Conservation (phyloP, 2,888 invertebrate genomes). For the Dynastes tityus region DNA sequence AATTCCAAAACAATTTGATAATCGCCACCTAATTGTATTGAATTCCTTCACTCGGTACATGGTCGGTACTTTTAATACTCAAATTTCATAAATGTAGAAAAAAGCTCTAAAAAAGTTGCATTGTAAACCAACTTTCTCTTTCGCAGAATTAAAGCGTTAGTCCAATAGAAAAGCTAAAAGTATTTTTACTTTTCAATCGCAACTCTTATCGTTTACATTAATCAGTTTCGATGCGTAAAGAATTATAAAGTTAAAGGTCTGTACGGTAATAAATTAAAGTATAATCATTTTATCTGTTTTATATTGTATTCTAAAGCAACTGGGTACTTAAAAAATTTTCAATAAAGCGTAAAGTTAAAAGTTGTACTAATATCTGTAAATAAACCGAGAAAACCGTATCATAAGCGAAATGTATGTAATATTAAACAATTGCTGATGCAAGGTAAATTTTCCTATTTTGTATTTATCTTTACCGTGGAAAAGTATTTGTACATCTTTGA, state of each 20-base stretch:
- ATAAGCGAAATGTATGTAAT: no score
- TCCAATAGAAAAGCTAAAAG: neutral
- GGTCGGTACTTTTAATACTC: neutral
- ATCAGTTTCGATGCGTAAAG: neutral
- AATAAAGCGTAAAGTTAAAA: no score
- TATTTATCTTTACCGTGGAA: slow-evolving; percentile 36
- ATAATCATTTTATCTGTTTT: no score
- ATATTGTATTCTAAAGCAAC: no score
- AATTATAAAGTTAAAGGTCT: slow-evolving; percentile 4
- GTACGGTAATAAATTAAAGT: neutral
- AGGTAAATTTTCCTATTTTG: slow-evolving; percentile 7
- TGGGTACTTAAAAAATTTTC: no score
- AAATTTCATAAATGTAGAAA: neutral
- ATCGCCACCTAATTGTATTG: neutral
- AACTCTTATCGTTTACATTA: neutral
- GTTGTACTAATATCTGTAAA: no score
- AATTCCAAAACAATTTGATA: neutral
- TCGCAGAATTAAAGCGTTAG: slow-evolving; percentile 15
- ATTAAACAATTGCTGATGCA: no score
- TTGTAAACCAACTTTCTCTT: slow-evolving; percentile 20
- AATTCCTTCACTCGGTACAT: neutral
- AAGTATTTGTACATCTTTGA: slow-evolving; percentile 2
- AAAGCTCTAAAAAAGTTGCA: neutral
- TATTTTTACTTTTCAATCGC: neutral
- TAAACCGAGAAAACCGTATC: no score